Base-by-base conservation (phyloP, 2,797 vertebrate genomes). In the Rhodeus uyekii region DNA sequence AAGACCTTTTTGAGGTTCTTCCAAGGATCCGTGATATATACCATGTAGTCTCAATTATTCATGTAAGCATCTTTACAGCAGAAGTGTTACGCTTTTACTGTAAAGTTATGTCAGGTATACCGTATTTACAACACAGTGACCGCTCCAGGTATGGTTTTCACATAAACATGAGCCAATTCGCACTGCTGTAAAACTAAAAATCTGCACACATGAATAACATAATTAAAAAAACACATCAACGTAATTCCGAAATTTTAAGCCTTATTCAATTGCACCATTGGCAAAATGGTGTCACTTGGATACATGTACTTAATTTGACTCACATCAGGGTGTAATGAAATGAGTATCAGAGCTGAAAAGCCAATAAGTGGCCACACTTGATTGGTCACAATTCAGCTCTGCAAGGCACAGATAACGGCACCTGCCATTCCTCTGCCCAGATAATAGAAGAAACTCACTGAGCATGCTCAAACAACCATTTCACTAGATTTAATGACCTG, bases 251-350 rank as follows among this genome's bases (percentile, higher is more conserved):
- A 16, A 16, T 29, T 16, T 0, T 29, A 29, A 29, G 24, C 36
- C 44, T 65, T 22, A 53, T 32, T 5, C 42, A 71, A 7, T 48
- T 48, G 18, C 42, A 48, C 22, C 5, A 48, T 19, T 5, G 38
- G 63, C 50, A 53, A 76, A 60, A 60, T 32, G 39, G 16, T 64
- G 46, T 48, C 76, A 84, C 88, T 85, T 89, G 5, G 88, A 88
- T 89, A 86, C 85, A 90, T 87, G 90, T 87, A 88, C 90, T 91
- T 90, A 91, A 86, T 38, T 60, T 19, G 76, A 74, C 64, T 63
- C 48, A 81, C 68, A 64, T 9, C 19, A 19, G 39, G 76, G 55
- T 46, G 73, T 34, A 77, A 55, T 77, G 53, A 50, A 69, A 29
- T 29, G 5, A 44, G 77, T n/a, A 29, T 29, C 29, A 34, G 34